Evolutionary conservation across 2,113 vertebrate species (phyloP).

Genomic region (Oceanites oceanicus): DNA sequence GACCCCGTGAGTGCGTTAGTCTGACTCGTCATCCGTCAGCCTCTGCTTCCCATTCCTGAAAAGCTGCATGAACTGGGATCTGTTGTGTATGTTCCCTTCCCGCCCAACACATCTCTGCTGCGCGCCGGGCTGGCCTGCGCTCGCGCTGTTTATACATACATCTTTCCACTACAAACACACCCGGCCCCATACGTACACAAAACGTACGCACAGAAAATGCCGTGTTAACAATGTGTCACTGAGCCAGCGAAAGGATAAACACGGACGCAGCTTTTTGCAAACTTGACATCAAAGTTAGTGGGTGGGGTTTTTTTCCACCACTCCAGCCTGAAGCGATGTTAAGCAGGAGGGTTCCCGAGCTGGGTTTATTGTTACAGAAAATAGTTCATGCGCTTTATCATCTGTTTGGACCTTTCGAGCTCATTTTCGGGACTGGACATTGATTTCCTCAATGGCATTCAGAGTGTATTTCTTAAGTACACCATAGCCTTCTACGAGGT

Average conservation of each 20-base stretch:
- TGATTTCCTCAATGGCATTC: neutral
- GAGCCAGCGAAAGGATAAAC: neutral
- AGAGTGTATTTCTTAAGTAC: neutral
- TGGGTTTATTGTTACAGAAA: neutral
- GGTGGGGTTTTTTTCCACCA: neutral
- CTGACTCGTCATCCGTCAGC: neutral
- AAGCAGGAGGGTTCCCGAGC: neutral
- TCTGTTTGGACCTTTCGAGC: neutral
- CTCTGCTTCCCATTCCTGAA: neutral
- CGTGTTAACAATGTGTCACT: neutral
- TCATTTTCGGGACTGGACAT: neutral
- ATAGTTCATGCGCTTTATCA: neutral
- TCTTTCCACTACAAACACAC: neutral
- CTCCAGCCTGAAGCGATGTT: neutral
- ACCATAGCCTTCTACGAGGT: neutral
- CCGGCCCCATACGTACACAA: neutral
- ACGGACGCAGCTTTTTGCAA: neutral
- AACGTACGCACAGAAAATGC: neutral
- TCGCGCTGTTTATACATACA: neutral
- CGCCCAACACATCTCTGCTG: neutral
- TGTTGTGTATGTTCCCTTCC: neutral
- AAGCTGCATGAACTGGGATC: neutral
- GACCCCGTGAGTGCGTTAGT: accelerated
- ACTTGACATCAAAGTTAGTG: neutral
- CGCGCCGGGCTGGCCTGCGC: neutral